Conservation (phyloP, 2,888 invertebrate species). For the Xanthorhoe spadicearia region DNA sequence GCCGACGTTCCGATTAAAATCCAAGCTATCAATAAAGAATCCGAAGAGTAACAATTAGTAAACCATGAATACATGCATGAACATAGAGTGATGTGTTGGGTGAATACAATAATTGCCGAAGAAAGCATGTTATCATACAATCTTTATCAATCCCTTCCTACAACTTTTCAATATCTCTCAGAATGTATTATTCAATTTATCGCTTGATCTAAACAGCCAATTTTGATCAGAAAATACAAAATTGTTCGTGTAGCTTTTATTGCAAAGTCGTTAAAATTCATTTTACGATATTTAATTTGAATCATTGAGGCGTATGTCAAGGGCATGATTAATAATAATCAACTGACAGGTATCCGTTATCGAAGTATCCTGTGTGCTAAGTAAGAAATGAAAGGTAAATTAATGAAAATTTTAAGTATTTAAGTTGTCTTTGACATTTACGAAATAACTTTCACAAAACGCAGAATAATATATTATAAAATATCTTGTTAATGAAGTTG, state of each 20-base stretch:
- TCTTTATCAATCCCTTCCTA: background rate
- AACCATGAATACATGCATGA: slow-evolving; percentile 10
- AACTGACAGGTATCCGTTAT: slow-evolving; percentile 53
- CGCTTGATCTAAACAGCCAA: slow-evolving; percentile 42
- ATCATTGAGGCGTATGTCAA: slow-evolving; percentile 40
- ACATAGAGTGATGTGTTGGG: slow-evolving; percentile 2
- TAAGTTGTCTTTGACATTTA: slow-evolving; percentile 10
- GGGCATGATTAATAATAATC: slow-evolving; percentile 62
- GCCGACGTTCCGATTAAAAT: slow-evolving; percentile 43
- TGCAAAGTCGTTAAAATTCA: slow-evolving; percentile 23
- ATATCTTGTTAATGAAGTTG: background rate
- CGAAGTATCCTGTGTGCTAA: slow-evolving; percentile 42
- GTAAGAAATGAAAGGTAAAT: slow-evolving; percentile 18
- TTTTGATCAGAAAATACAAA: slow-evolving; percentile 28
- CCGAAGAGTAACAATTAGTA: slow-evolving; percentile 11
- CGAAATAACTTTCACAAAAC: slow-evolving; percentile 6
- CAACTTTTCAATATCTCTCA: slow-evolving; percentile 4
- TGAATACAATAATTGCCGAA: background rate
- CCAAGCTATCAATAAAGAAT: slow-evolving; percentile 53
- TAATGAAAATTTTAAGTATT: slow-evolving; percentile 4
- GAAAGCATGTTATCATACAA: background rate
- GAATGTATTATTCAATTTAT: slow-evolving; percentile 41
- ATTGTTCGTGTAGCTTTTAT: slow-evolving; percentile 13
- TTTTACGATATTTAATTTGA: slow-evolving; percentile 15
- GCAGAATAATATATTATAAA: background rate